phyloP scores from a whole-genome alignment of 1,140 invertebrate species.

The Magallana gigas region DNA sequence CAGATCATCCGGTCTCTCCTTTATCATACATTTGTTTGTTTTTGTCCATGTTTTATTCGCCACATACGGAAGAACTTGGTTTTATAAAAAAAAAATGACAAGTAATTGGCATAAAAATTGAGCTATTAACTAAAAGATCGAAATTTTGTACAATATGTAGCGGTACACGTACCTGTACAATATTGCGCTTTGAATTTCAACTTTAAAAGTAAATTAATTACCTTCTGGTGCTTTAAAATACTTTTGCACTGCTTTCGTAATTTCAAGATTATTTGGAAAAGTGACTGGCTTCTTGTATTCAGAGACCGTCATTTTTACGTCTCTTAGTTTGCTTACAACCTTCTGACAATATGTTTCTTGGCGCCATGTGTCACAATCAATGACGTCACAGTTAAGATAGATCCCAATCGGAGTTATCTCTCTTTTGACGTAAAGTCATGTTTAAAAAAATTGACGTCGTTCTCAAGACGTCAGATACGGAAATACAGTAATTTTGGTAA shows the following conservation, averaged over 20 bases:
- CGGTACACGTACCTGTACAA: too few species aligned
- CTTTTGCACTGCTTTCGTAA: conserved; percentile 36
- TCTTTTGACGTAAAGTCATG: too few species aligned
- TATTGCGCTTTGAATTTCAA: too few species aligned
- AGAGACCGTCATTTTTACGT: neutral
- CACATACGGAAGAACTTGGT: conserved; percentile 24
- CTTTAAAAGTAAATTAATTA: neutral
- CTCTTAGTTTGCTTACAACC: too few species aligned
- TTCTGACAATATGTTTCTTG: neutral
- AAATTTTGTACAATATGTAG: neutral
- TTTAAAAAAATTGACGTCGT: too few species aligned
- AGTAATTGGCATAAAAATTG: neutral
- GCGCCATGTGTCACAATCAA: neutral
- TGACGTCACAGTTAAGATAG: conserved; percentile 1
- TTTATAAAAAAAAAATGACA: neutral
- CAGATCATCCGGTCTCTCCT: conserved; percentile 45
- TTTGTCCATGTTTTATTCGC: conserved; percentile 50
- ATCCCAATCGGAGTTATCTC: neutral
- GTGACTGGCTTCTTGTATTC: neutral
- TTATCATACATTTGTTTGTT: conserved; percentile 44
- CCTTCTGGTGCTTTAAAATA: conserved; percentile 36
- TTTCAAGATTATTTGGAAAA: conserved; percentile 18
- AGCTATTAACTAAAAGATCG: too few species aligned
- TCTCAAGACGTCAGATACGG: too few species aligned
- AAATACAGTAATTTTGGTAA: too few species aligned